Percentiles rank a stretch among this genome's conserved stretches.
Evolutionary conservation across 2,888 invertebrate genomes (phyloP).

Genomic region (Machimus rusticus): DNA sequence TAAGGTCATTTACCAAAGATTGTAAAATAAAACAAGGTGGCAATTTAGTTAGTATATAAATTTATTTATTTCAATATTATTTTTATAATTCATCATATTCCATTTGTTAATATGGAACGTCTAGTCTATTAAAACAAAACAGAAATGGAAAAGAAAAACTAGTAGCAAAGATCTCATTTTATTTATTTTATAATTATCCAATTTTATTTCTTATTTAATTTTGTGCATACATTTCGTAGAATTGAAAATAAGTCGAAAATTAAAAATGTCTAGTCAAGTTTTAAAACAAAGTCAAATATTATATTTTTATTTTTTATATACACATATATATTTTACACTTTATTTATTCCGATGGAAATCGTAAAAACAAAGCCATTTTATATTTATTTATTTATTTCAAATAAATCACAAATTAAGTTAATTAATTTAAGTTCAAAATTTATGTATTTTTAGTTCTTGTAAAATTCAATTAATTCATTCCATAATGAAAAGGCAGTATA

Average conservation of each 20-base stretch:
- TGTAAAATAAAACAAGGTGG: background rate
- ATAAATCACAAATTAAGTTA: too few relatives aligned
- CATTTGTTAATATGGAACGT: background rate
- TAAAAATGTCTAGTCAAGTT: background rate
- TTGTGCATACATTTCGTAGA: background rate
- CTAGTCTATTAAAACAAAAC: background rate
- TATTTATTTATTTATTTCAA: background rate
- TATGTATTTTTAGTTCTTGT: background rate
- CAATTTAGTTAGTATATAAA: background rate
- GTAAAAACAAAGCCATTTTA: too few relatives aligned
- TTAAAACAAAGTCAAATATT: background rate
- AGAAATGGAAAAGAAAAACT: background rate
- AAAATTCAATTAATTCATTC: too few relatives aligned
- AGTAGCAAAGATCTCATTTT: background rate
- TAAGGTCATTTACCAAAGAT: background rate
- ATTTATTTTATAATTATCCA: background rate
- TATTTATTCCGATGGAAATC: background rate
- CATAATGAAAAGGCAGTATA: background rate
- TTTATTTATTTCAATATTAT: background rate
- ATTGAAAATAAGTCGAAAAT: background rate
- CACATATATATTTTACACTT: background rate
- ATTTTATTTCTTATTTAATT: background rate
- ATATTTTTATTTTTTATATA: background rate
- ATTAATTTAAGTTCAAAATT: background rate
- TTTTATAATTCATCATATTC: background rate